Evolutionary conservation across 2,113 vertebrate species (phyloP), one percentile per base, ranked within the genome.

Genomic region (Aptenodytes patagonicus): DNA sequence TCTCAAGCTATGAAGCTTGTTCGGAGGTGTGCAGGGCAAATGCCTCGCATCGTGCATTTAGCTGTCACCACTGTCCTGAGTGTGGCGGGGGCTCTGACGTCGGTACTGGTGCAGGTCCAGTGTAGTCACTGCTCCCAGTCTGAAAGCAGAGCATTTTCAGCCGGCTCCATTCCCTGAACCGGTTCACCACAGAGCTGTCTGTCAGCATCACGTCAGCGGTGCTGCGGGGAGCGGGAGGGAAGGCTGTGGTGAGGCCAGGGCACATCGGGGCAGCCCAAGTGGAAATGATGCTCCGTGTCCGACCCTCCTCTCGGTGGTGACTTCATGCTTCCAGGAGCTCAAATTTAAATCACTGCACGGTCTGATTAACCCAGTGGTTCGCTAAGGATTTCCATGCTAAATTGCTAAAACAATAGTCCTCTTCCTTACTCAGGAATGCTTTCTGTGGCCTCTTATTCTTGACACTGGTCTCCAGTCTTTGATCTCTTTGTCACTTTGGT

Each of bases 1-100:
- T 70, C 71, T 84, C 17, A 60, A 66, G 72, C 54, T 36, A 6
- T 1, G 16, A 44, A 86, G 44, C 40, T 32, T 61, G 71, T 73
- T 70, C 5, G 14, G 76, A 71, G 32, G 13, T 51, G 19, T 31
- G 42, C 0, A 0, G 47, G 47, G 38, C 2, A 2, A 79, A 57
- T 26, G 49, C 21, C 32, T 54, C 0, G 0, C 3, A 1, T 73
- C 0, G 0, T 21, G 13, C 49, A 4, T 64, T 84, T 36, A 20
- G 38, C 40, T 77, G 38, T 72, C 87, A n/a, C 54, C 5, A 1
- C 79, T 79, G 62, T 36, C 76, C 78, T 24, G 20, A 55, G 20
- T 1, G 0, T 64, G 54, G 13, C 0, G 1, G 17, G 19, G 28
- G 17, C 47, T 47, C 66, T 14, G 26, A 31, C 0, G 4, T 17